Percentiles rank a stretch among this genome's conserved stretches.
Conservation (phyloP, 2,888 invertebrate genomes). For the Drosophila prostipennis region DNA sequence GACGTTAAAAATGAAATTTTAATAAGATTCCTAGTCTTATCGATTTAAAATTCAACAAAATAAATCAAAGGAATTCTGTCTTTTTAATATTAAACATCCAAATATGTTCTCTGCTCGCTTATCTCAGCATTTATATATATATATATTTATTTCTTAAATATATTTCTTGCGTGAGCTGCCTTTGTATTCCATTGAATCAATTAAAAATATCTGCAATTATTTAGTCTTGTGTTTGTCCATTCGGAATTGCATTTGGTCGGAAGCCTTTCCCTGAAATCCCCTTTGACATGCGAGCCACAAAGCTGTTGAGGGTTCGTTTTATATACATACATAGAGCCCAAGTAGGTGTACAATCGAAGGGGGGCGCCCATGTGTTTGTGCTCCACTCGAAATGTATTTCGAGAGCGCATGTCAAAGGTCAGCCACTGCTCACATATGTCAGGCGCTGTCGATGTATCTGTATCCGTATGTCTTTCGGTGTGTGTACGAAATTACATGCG, state of each 20-base stretch:
- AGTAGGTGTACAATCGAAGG: constrained; percentile 22
- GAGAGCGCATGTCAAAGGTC: constrained; percentile 81
- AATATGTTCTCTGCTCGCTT: too few relatives aligned
- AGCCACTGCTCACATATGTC: constrained; percentile 52
- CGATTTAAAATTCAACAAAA: too few relatives aligned
- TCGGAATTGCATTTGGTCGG: constrained; percentile 26
- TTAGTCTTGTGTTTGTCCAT: constrained; percentile 27
- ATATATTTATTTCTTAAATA: neutral
- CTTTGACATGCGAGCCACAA: constrained; percentile 43
- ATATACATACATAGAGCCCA: neutral
- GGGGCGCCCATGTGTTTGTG: constrained; percentile 49
- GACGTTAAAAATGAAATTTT: too few relatives aligned
- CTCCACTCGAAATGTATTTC: constrained; percentile 74
- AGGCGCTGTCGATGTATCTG: constrained; percentile 19
- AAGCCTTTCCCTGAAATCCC: constrained; percentile 44
- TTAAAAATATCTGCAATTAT: constrained; percentile 35
- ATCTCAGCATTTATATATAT: too few relatives aligned
- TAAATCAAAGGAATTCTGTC: too few relatives aligned
- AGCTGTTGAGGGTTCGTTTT: constrained; percentile 53
- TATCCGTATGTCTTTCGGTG: constrained; percentile 11
- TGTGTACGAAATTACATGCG: constrained; percentile 66
- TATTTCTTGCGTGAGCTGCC: neutral
- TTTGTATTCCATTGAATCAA: constrained; percentile 11
- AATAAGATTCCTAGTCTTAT: too few relatives aligned
- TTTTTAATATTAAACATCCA: too few relatives aligned